Evolutionary conservation across 1,140 invertebrate genomes (phyloP).

Genomic region (Tetramorium parvispinum): DNA sequence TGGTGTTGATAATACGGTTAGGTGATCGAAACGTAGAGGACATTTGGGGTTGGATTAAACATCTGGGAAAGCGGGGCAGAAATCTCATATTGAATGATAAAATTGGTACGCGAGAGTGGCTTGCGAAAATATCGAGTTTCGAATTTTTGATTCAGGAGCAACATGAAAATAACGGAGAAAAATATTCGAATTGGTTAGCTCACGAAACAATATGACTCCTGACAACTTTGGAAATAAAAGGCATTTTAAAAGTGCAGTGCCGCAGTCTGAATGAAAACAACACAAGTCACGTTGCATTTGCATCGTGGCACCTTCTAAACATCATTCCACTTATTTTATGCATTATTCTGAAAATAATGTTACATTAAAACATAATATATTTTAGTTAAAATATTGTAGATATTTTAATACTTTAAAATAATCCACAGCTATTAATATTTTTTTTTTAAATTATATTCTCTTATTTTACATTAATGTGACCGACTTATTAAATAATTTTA

Average conservation of each 20-base stretch:
- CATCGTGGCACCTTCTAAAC: not conserved
- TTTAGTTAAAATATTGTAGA: no score
- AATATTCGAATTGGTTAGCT: not conserved
- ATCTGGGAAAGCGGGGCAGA: not conserved
- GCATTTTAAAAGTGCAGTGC: not conserved
- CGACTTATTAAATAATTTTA: not conserved
- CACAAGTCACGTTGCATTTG: not conserved
- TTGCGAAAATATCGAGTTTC: not conserved
- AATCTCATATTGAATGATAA: conserved; percentile 31
- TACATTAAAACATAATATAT: not conserved
- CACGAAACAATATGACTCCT: not conserved
- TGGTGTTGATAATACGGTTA: conserved; percentile 42
- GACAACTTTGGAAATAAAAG: conserved; percentile 14
- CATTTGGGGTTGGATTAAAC: not conserved
- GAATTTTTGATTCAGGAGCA: conserved; percentile 23
- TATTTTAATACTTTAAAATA: not conserved
- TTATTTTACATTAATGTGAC: not conserved
- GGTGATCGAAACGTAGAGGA: conserved; percentile 40
- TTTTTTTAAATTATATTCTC: not conserved
- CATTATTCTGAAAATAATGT: conserved; percentile 7
- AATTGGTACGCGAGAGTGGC: not conserved
- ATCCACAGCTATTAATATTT: not conserved
- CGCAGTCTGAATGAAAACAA: not conserved
- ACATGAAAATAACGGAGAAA: not conserved
- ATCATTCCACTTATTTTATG: not conserved